Evolutionary conservation across 2,797 vertebrate species (phyloP), one percentile per base, ranked within the genome.

Genomic region (Rhincodon typus): DNA sequence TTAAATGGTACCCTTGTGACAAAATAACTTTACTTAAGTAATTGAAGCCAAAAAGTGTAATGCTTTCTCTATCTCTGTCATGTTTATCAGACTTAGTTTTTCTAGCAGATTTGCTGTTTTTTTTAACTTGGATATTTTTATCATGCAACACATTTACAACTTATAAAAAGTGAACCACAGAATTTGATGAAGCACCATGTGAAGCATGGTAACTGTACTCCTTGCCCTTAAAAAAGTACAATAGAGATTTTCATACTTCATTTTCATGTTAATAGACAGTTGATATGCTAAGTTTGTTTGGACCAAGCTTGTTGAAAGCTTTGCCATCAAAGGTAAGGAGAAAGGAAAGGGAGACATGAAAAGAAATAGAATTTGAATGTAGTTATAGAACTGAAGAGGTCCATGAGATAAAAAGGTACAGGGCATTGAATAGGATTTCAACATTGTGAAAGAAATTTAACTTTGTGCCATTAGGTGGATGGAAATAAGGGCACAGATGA

Each of bases 21-120:
- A 90, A 90, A 88, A 53, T 90, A 34, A 34, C 87, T 62, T 50
- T 62, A 62, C 57, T 42, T 34, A 90, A 90, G 87, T 90, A 90
- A 90, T 57, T 90, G 42, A 90, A 13, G 87, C 50, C 34, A 3
- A 50, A 27, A 50, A 90, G 34, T 57, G 2, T 25, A 50, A 86
- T 21, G 42, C 19, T 46, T 88, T 57, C 53, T 88, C 46, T 88
- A 13, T 30, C 46, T 79, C 3, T 50, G 57, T 88, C 87, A 90
- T 57, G 53, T 90, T 57, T 62, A 88, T 50, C 30, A 25, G 53
- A 34, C 30, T 88, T 15, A 90, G 25, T 53, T 90, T 34, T 90
- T 15, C 30, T 57, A 57, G 53, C 12, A 34, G 25, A 88, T 88
- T 88, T 88, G 50, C 82, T 86, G 25, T 88, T 53, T 50, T 53